Conservation (phyloP, 2,888 invertebrate species). For the Hylaea fasciaria region DNA sequence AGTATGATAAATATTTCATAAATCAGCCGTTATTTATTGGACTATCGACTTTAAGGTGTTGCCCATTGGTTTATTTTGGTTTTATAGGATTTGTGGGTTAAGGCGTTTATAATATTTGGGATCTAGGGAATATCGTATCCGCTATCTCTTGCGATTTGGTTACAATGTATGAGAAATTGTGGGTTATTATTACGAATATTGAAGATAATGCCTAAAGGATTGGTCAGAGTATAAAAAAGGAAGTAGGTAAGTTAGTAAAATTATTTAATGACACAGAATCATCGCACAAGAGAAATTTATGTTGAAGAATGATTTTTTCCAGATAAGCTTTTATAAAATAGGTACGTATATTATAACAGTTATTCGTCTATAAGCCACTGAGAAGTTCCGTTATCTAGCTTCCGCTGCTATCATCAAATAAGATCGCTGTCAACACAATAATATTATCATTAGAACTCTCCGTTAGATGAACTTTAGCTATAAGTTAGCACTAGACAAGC, state of each 20-base stretch:
- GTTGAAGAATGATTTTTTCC: neutral
- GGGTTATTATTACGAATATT: conserved; percentile 33
- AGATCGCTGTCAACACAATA: too few relatives aligned
- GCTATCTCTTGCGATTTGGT: conserved; percentile 65
- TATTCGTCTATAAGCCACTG: too few relatives aligned
- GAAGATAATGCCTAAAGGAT: conserved; percentile 28
- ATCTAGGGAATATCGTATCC: conserved; percentile 70
- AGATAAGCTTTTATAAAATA: neutral
- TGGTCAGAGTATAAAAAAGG: conserved; percentile 20
- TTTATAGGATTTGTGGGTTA: conserved; percentile 66
- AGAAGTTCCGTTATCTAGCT: too few relatives aligned
- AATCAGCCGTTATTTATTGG: conserved; percentile 82
- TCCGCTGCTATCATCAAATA: too few relatives aligned
- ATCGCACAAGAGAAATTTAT: conserved; percentile 11
- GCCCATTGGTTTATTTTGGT: conserved; percentile 77
- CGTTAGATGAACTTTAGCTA: too few relatives aligned
- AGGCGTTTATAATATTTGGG: conserved; percentile 60
- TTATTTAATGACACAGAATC: conserved; percentile 25
- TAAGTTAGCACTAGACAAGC: too few relatives aligned
- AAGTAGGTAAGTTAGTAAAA: conserved; percentile 2
- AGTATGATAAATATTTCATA: conserved; percentile 84
- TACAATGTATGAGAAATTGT: conserved; percentile 49
- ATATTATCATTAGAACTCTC: too few relatives aligned
- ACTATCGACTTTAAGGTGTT: conserved; percentile 82
- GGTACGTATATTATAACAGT: too few relatives aligned